phyloP scores from a whole-genome alignment of 2,888 invertebrate species.

The Cheilosia vulpina region DNA sequence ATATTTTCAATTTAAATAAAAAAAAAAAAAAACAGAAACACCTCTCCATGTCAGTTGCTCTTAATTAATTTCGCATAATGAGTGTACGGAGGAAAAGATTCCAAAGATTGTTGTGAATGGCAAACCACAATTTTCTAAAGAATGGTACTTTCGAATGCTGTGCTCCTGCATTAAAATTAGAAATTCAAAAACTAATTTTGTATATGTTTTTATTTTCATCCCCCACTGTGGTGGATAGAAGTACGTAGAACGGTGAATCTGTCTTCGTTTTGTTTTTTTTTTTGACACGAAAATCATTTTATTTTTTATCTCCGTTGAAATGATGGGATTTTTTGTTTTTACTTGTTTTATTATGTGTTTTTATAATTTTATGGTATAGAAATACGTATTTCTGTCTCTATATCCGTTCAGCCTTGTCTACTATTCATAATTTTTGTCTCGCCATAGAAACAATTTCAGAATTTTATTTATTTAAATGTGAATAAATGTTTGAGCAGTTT shows the following conservation, averaged over 20 bases:
- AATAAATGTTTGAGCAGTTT: not conserved
- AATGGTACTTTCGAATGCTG: slow-evolving; percentile 12
- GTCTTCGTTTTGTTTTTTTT: slow-evolving; percentile 3
- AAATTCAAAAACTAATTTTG: slow-evolving; percentile 57
- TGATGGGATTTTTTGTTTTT: slow-evolving; percentile 4
- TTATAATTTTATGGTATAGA: slow-evolving; percentile 33
- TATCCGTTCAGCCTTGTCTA: slow-evolving; percentile 49
- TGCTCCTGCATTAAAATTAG: slow-evolving; percentile 35
- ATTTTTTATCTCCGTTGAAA: slow-evolving; percentile 1
- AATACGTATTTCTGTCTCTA: slow-evolving; percentile 3
- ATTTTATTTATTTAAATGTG: slow-evolving; percentile 17
- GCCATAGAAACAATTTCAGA: slow-evolving; percentile 49
- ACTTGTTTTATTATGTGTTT: slow-evolving; percentile 10
- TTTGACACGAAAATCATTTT: not conserved
- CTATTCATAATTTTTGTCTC: slow-evolving; percentile 48
- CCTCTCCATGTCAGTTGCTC: not conserved
- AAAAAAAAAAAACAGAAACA: not conserved
- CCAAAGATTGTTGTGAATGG: slow-evolving; percentile 27
- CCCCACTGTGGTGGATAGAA: slow-evolving; percentile 21
- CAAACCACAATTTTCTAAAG: slow-evolving; percentile 4
- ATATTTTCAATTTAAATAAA: not conserved
- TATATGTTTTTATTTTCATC: slow-evolving; percentile 31
- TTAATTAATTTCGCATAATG: slow-evolving; percentile 16
- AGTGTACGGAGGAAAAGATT: not conserved
- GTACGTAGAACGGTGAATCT: slow-evolving; percentile 6